Evolutionary conservation across 1,140 invertebrate species (phyloP), one percentile per base, ranked within the genome.

Genomic region (Aphelinus certus): DNA sequence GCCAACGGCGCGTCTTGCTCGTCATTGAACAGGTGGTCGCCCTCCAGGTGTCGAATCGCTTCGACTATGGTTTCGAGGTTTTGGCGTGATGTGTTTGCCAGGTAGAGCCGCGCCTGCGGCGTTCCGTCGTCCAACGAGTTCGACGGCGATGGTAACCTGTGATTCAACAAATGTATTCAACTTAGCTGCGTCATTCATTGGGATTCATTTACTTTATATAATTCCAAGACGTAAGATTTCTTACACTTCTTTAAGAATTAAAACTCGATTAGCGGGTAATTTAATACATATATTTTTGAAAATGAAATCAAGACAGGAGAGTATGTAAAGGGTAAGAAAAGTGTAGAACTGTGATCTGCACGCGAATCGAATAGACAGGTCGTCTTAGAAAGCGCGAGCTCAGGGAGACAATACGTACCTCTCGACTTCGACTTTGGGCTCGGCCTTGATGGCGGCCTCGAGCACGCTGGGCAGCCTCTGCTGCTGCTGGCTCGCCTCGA

Each of bases 41-140:
- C 97, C 86, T 99, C 98, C 71, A 99, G 88, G 82, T 98, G 97
- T 55, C 97, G 91, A 79, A 99, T 99, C 46, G 98, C 98, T 84
- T 99, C 97, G 6, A 98, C 96, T 76, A 99, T 99, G 1, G 97
- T 98, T 84, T 99, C 96, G 74, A 99, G 89, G 85, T 98, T 99
- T 82, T 97, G 95, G 56, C 96, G 91, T 62, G 95, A 96, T 48
- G 94, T 95, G 80, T 92, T 95, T 42, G 94, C 92, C 64, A 93
- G 85, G 80, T 94, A 95, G 6, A 94, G 83, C 48, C 92, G 88
- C 48, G 89, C 89, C n/a, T 91, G 88, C 2, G 81, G 83, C 48
- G 82, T 85, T 0, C 85, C 84, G 48, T 91, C 89, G 53, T 92
- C 91, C 46, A 91, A 83, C 0, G 88, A 85, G 45, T 87, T 87